Percentiles rank a stretch among this genome's conserved stretches.
phyloP scores from a whole-genome alignment of 1,140 invertebrate species.

The Pseudobourletiella spinata region DNA sequence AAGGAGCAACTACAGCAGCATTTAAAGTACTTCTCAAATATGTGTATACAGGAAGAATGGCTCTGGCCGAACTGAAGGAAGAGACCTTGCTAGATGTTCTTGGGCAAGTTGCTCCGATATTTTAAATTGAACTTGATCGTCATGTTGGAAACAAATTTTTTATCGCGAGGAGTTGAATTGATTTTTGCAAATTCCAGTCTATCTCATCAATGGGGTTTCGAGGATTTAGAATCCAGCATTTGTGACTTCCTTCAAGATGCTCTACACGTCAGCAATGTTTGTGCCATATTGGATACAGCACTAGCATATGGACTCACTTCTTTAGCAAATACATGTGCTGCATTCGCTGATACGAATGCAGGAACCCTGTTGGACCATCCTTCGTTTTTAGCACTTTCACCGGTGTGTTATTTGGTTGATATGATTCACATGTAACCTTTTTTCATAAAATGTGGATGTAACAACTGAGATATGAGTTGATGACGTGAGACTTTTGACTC shows the following conservation, averaged over 20 bases:
- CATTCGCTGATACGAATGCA: slow-evolving; percentile 83
- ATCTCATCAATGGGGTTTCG: slow-evolving; percentile 91
- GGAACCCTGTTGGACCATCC: slow-evolving; percentile 71
- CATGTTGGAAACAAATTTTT: neutral
- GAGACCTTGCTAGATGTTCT: slow-evolving; percentile 78
- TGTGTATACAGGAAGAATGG: slow-evolving; percentile 88
- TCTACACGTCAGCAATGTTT: slow-evolving; percentile 78
- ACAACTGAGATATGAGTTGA: too few species aligned
- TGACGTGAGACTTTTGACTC: neutral
- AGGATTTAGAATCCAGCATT: slow-evolving; percentile 79
- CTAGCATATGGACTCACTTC: slow-evolving; percentile 58
- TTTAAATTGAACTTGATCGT: neutral
- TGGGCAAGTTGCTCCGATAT: slow-evolving; percentile 41
- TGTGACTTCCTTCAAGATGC: slow-evolving; percentile 86
- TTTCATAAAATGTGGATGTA: too few species aligned
- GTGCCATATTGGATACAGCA: slow-evolving; percentile 84
- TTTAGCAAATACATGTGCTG: slow-evolving; percentile 52
- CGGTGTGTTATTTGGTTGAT: slow-evolving; percentile 47
- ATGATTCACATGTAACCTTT: neutral
- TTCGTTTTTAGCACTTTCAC: slow-evolving; percentile 71
- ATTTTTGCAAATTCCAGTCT: slow-evolving; percentile 49
- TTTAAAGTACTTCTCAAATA: slow-evolving; percentile 88
- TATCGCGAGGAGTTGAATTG: neutral
- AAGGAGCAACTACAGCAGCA: slow-evolving; percentile 71
- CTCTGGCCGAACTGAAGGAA: slow-evolving; percentile 69